A percentile compares a stretch with the other conserved stretches of the same genome.
Evolutionary conservation across 2,888 invertebrate genomes (phyloP).

Genomic region (Alloplasta piceator): DNA sequence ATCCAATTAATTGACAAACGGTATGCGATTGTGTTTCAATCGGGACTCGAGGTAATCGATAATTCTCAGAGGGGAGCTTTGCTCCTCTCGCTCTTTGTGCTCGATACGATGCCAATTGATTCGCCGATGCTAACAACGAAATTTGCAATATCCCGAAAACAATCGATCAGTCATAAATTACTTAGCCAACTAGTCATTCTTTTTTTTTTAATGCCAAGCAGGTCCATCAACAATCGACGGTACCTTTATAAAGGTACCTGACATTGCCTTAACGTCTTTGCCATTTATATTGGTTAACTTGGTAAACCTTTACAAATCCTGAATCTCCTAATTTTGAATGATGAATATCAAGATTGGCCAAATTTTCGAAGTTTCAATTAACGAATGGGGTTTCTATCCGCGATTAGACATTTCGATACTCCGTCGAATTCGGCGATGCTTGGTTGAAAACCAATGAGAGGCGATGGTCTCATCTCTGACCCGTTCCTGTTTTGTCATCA

Average conservation of each 20-base stretch:
- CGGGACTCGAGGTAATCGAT: slow-evolving; percentile 52
- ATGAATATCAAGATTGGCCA: too few species aligned
- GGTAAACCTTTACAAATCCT: too few species aligned
- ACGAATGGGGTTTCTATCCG: too few species aligned
- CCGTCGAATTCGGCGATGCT: slow-evolving; percentile 18
- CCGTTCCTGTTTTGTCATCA: slow-evolving; percentile 31
- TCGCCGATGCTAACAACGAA: slow-evolving; percentile 16
- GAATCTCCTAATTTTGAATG: too few species aligned
- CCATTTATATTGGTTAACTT: too few species aligned
- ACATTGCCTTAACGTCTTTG: too few species aligned
- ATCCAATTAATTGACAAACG: slow-evolving; percentile 18
- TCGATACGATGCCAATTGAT: slow-evolving; percentile 42
- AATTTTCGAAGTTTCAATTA: too few species aligned
- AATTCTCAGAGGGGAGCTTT: slow-evolving; percentile 40
- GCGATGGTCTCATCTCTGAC: not conserved
- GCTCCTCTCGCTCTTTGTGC: slow-evolving; percentile 14
- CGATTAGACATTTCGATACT: slow-evolving; percentile 5
- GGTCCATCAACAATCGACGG: too few species aligned
- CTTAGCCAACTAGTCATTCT: too few species aligned
- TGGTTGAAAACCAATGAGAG: not conserved
- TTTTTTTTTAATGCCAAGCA: too few species aligned
- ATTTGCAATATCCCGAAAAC: slow-evolving; percentile 26
- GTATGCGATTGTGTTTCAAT: slow-evolving; percentile 46
- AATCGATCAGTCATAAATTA: too few species aligned
- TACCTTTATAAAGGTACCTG: too few species aligned